Evolutionary conservation across 2,113 vertebrate species (phyloP).

Genomic region (Boulengeromyrus knoepffleri): DNA sequence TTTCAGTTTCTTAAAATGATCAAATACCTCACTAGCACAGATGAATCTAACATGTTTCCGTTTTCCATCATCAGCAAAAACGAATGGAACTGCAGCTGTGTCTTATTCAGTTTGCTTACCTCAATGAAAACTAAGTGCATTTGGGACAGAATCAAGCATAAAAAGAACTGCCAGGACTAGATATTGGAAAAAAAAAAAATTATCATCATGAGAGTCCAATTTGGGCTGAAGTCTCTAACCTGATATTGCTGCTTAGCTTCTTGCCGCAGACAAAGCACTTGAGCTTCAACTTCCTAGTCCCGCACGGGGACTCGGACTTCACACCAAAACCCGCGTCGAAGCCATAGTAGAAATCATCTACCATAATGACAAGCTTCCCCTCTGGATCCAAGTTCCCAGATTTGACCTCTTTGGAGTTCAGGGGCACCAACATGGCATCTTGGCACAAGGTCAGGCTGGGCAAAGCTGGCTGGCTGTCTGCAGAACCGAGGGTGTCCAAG

Average conservation of each 20-base stretch:
- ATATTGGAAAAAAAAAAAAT: background rate
- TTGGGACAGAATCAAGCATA: background rate
- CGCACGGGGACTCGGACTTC: slow-evolving; percentile 29
- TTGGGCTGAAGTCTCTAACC: slow-evolving; percentile 45
- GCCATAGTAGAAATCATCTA: slow-evolving; percentile 82
- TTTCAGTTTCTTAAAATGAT: background rate
- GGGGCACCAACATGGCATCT: slow-evolving; percentile 45
- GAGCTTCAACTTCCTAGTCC: slow-evolving; percentile 48
- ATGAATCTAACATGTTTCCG: background rate
- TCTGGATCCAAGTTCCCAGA: slow-evolving; percentile 47
- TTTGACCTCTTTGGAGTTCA: slow-evolving; percentile 28
- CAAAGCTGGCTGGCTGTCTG: slow-evolving; percentile 25
- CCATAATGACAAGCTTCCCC: slow-evolving; percentile 77
- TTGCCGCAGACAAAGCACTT: slow-evolving; percentile 74
- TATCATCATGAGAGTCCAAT: background rate
- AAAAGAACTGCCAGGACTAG: background rate
- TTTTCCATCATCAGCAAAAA: background rate
- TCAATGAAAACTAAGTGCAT: background rate
- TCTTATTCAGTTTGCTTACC: background rate
- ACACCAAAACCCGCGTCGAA: slow-evolving; percentile 51
- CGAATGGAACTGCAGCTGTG: background rate
- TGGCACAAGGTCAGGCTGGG: background rate
- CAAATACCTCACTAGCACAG: background rate
- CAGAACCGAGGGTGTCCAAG: slow-evolving; percentile 44
- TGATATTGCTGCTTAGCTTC: slow-evolving; percentile 76